Evolutionary conservation across 35 echinoderm and acorn worm genomes (phyloP).

Genomic region (Diadema setosum): DNA sequence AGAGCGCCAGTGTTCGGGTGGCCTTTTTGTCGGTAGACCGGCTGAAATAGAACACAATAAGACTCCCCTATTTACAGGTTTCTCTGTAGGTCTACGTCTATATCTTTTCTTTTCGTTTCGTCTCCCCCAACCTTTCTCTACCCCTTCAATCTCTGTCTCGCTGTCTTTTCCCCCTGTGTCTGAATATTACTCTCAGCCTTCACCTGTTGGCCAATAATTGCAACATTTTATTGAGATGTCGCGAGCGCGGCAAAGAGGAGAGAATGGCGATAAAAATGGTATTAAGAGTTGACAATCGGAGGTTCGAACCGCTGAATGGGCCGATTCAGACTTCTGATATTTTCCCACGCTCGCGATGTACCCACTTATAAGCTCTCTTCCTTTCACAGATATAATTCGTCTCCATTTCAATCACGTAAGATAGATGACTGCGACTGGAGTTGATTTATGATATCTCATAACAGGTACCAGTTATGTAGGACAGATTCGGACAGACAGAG

Average conservation of each 20-base stretch:
- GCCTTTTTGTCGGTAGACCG: no score
- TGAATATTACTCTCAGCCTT: not conserved
- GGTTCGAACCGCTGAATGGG: not conserved
- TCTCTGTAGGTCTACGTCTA: no score
- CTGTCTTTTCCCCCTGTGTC: not conserved
- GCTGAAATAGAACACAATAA: no score
- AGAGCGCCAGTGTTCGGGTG: no score
- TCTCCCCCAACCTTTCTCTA: not conserved
- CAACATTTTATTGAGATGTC: not conserved
- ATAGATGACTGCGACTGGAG: not conserved
- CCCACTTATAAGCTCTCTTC: no score
- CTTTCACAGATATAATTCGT: not conserved
- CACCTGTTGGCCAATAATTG: not conserved
- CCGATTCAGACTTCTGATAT: not conserved
- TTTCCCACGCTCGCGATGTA: slow-evolving; percentile 10
- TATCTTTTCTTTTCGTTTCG: not conserved
- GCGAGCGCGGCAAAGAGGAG: not conserved
- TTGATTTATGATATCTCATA: not conserved
- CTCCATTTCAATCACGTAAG: not conserved
- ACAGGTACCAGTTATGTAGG: no score
- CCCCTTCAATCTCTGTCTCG: no score
- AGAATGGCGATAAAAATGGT: not conserved
- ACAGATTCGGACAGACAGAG: no score
- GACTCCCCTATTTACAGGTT: no score
- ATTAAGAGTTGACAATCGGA: not conserved